phyloP scores from a whole-genome alignment of 2,888 invertebrate species.

The Antheraea assamensis region DNA sequence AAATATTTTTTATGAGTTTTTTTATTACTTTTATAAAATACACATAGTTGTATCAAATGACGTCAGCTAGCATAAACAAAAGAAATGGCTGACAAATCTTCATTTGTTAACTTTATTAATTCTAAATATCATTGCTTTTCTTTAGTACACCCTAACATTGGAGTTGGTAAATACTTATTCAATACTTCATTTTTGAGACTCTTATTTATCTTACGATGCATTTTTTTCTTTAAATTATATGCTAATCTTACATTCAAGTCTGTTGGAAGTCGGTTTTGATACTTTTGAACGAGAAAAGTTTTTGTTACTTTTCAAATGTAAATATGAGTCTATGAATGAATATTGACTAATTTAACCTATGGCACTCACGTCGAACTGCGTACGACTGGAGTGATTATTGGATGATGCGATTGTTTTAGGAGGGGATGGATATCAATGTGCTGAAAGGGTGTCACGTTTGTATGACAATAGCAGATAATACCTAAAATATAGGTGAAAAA shows the following conservation, averaged over 20 bases:
- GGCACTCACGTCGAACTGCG: background rate
- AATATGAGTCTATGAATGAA: conserved; percentile 33
- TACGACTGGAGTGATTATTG: conserved; percentile 3
- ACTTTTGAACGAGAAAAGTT: conserved; percentile 14
- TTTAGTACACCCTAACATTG: conserved; percentile 72
- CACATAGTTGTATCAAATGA: conserved; percentile 79
- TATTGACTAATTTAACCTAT: conserved; percentile 33
- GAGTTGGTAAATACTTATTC: conserved; percentile 80
- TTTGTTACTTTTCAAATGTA: conserved; percentile 36
- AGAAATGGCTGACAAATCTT: conserved; percentile 65
- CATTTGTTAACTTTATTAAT: conserved; percentile 53
- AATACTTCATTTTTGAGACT: conserved; percentile 76
- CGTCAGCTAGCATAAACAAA: conserved; percentile 74
- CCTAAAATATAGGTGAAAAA: conserved; percentile 10
- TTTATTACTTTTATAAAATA: conserved; percentile 74
- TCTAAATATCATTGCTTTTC: conserved; percentile 81
- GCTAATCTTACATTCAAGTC: conserved; percentile 58
- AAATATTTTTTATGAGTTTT: conserved; percentile 57
- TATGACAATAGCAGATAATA: background rate
- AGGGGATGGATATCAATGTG: background rate
- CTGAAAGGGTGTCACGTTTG: background rate
- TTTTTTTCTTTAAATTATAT: conserved; percentile 73
- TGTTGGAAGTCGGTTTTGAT: conserved; percentile 57
- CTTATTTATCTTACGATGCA: conserved; percentile 79
- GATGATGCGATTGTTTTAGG: background rate